Percentiles rank a stretch among this genome's conserved stretches.
These are phyloP conservation scores for Hemibagrus wyckioides DNA, from an alignment of 2,113 vertebrate species.

Conservation along the genomic window DNA sequence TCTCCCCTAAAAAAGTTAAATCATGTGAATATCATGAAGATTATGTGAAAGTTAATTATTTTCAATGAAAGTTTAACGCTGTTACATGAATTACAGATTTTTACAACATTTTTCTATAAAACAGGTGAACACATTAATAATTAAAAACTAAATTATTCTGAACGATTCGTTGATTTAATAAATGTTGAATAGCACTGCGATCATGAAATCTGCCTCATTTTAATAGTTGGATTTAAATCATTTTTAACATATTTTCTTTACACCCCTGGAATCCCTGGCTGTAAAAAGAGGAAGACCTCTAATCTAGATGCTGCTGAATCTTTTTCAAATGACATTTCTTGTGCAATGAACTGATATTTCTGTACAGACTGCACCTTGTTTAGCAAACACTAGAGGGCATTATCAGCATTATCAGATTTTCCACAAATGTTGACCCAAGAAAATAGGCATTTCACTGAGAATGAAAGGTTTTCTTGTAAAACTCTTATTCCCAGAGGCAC, in stretches of 20 bases:
- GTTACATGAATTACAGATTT: background rate
- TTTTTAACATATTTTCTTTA: background rate
- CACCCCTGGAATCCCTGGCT: background rate
- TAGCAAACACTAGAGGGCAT: slow-evolving; percentile 40
- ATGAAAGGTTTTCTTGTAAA: background rate
- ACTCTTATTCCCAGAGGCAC: background rate
- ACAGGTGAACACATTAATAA: no score
- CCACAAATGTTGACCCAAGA: background rate
- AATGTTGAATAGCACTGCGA: background rate
- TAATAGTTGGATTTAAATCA: background rate
- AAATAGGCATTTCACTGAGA: background rate
- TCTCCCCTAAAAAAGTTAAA: background rate
- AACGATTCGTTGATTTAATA: background rate
- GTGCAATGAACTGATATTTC: background rate
- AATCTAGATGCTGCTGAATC: background rate
- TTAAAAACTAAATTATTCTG: background rate
- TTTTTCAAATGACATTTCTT: background rate
- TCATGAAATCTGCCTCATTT: background rate
- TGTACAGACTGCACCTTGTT: background rate
- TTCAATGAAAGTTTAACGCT: background rate
- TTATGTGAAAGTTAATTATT: background rate
- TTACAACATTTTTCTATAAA: no score
- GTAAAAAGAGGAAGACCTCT: background rate
- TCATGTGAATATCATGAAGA: background rate
- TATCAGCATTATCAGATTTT: slow-evolving; percentile 15